phyloP scores from a whole-genome alignment of 2,797 vertebrate species.

The Parambassis ranga region DNA sequence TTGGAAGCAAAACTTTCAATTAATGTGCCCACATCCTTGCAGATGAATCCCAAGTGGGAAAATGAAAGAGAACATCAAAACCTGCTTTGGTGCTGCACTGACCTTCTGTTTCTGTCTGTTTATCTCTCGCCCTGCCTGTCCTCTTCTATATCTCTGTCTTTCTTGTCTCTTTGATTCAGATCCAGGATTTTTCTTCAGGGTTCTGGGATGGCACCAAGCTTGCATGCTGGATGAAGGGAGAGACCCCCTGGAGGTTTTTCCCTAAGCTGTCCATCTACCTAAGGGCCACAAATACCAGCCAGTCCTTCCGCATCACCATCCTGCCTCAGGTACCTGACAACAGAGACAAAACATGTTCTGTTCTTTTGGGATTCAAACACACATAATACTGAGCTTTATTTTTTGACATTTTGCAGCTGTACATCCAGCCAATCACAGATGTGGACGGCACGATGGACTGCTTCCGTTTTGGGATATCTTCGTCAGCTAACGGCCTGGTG shows the following conservation, averaged over 20 bases:
- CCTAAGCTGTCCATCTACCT: slow-evolving; percentile 96
- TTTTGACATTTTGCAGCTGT: slow-evolving; percentile 80
- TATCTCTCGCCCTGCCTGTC: not conserved
- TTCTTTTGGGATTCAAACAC: not conserved
- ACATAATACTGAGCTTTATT: not conserved
- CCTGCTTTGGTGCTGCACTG: slow-evolving; percentile 13
- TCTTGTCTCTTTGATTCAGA: slow-evolving; percentile 67
- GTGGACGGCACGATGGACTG: slow-evolving; percentile 86
- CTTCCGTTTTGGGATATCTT: slow-evolving; percentile 91
- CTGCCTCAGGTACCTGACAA: slow-evolving; percentile 88
- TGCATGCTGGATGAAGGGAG: slow-evolving; percentile 91
- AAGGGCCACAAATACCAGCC: slow-evolving; percentile 89
- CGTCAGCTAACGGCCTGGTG: slow-evolving; percentile 88
- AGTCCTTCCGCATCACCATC: slow-evolving; percentile 92
- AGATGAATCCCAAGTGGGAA: slow-evolving; percentile 30
- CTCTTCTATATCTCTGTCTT: not conserved
- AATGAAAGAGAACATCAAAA: slow-evolving; percentile 37
- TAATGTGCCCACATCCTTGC: slow-evolving; percentile 15
- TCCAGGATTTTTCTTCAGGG: slow-evolving; percentile 89
- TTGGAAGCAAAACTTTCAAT: slow-evolving; percentile 33
- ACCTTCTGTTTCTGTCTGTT: slow-evolving; percentile 31
- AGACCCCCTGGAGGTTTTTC: slow-evolving; percentile 92
- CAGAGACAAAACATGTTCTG: not conserved
- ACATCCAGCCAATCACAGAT: slow-evolving; percentile 89
- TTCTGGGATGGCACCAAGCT: slow-evolving; percentile 95